Percentiles rank a stretch among this genome's conserved stretches.
These are phyloP conservation scores for Hydrophis major DNA, from an alignment of 2,797 vertebrate species.

Conservation along the genomic window DNA sequence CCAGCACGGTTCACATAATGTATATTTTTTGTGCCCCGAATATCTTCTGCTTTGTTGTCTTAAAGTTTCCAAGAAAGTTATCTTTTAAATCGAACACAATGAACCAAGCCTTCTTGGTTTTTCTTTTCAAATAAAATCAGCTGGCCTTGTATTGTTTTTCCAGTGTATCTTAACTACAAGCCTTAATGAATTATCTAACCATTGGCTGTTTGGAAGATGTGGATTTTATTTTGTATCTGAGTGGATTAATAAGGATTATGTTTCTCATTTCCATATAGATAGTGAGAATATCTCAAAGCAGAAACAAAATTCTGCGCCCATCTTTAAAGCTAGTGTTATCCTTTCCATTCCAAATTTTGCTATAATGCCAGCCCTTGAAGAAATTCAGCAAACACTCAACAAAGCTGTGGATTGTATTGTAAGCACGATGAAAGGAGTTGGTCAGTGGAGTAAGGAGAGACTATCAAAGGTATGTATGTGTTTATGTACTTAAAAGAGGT, in stretches of 20 bases:
- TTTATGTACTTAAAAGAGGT: neutral
- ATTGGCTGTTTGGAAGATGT: neutral
- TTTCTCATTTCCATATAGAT: slow-evolving; percentile 67
- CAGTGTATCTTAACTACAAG: neutral
- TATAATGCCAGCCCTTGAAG: slow-evolving; percentile 84
- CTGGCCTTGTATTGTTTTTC: neutral
- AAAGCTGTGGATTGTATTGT: slow-evolving; percentile 81
- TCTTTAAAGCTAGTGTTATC: slow-evolving; percentile 81
- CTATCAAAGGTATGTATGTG: slow-evolving; percentile 78
- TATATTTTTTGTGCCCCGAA: neutral
- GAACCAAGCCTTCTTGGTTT: neutral
- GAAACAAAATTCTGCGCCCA: slow-evolving; percentile 71
- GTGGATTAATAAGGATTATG: neutral
- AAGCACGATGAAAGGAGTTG: slow-evolving; percentile 84
- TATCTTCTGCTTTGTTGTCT: neutral
- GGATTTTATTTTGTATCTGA: neutral
- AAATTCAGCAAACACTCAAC: slow-evolving; percentile 88
- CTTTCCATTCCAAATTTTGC: slow-evolving; percentile 86
- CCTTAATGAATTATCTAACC: neutral
- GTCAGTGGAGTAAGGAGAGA: slow-evolving; percentile 87
- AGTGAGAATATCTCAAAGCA: slow-evolving; percentile 60
- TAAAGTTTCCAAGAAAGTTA: neutral
- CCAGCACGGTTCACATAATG: neutral
- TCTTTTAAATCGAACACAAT: neutral
- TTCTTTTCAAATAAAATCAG: neutral